These are phyloP conservation scores for Nothoprocta perdicaria DNA, from an alignment of 2,113 vertebrate species.

Conservation along the genomic window DNA sequence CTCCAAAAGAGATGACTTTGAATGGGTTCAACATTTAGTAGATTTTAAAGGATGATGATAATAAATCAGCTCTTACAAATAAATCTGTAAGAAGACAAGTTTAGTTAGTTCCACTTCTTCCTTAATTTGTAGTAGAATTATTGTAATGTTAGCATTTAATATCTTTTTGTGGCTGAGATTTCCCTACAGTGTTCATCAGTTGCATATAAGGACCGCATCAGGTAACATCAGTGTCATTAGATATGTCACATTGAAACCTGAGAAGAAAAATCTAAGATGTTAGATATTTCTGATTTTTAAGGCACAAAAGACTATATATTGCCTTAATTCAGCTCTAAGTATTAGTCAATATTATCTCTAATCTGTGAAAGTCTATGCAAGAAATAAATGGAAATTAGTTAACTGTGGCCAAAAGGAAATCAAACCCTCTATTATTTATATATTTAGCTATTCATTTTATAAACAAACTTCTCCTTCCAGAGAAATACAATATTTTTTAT, in stretches of 20 bases:
- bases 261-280: background rate
- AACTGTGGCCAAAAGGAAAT: background rate
- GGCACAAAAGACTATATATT: background rate
- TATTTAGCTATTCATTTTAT: background rate
- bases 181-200: background rate
- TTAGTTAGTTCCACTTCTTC: background rate
- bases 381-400: slow-evolving; percentile 8
- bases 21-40: background rate
- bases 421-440: background rate
- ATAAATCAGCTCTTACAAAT: background rate
- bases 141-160: background rate
- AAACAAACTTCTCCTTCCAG: background rate
- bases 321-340: background rate
- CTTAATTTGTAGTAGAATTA: background rate
- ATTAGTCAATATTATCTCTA: background rate
- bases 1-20: background rate
- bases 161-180: background rate
- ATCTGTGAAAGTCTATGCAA: background rate
- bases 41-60: background rate
- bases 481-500: background rate
- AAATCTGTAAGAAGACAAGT: background rate
- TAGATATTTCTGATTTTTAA: background rate
- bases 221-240: background rate
- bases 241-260: background rate
- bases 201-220: background rate